These are phyloP conservation scores for Galeopsomyia nigrocyanea DNA, from an alignment of 2,888 invertebrate genomes.

Conservation along the genomic window DNA sequence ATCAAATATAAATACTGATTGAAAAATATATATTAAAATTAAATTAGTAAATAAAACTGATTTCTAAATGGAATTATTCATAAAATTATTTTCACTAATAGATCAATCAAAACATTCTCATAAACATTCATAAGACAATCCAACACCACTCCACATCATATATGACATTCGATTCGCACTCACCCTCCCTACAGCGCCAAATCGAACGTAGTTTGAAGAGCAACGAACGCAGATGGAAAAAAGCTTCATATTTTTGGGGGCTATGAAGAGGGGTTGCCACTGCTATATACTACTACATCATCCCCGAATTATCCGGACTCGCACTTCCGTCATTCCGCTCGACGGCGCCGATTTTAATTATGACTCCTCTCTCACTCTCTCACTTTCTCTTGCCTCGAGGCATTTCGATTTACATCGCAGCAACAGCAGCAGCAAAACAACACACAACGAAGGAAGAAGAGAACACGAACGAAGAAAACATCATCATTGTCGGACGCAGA, in stretches of 20 bases:
- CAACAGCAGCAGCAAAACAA: not conserved
- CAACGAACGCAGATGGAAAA: not conserved
- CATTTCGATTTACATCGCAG: slow-evolving; percentile 3
- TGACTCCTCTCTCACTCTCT: no score
- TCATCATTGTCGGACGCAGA: slow-evolving; percentile 60
- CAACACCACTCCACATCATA: no score
- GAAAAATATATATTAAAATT: no score
- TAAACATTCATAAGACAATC: no score
- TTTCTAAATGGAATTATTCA: no score
- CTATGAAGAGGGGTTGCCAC: no score
- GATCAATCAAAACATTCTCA: no score
- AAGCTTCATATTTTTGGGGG: not conserved
- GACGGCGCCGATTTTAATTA: slow-evolving; percentile 54
- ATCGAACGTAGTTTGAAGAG: not conserved
- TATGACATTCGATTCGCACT: no score
- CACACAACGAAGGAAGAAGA: not conserved
- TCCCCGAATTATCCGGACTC: slow-evolving; percentile 52
- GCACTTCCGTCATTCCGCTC: slow-evolving; percentile 45
- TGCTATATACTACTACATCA: slow-evolving; percentile 56
- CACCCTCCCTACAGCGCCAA: no score
- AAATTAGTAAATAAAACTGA: no score
- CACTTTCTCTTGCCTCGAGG: slow-evolving; percentile 29
- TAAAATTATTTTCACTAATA: no score
- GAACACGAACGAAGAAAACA: slow-evolving; percentile 19
- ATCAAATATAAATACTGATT: no score